phyloP scores from a whole-genome alignment of 1,140 invertebrate species.

The Caenorhabditis briggsae region DNA sequence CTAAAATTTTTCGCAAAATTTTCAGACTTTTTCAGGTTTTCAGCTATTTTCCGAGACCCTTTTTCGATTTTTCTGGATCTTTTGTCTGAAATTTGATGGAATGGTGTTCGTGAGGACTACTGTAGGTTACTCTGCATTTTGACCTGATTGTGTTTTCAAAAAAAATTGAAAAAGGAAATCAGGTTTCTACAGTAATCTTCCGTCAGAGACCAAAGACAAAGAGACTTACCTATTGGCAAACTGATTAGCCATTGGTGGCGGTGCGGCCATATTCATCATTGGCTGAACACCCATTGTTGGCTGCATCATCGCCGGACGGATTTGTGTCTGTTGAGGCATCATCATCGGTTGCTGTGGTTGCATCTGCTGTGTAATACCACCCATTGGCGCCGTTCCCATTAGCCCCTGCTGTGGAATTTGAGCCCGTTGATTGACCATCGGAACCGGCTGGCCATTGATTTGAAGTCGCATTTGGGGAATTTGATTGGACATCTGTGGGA shows the following conservation, averaged over 20 bases:
- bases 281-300: conserved; percentile 47
- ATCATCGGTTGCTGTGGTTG: conserved; percentile 13
- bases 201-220: too few relatives aligned
- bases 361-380: conserved; percentile 11
- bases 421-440: conserved; percentile 62
- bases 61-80: too few relatives aligned
- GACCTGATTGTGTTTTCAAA: too few relatives aligned
- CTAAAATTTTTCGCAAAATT: too few relatives aligned
- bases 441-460: conserved; percentile 78
- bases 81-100: too few relatives aligned
- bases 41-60: too few relatives aligned
- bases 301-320: conserved; percentile 40
- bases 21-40: too few relatives aligned
- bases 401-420: conserved; percentile 79
- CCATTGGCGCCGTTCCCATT: background rate
- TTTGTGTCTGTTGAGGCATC: background rate
- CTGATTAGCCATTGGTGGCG: conserved; percentile 63
- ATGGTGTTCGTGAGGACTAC: too few relatives aligned
- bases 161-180: too few relatives aligned
- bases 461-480: conserved; percentile 79
- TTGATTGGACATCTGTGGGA: background rate
- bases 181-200: too few relatives aligned
- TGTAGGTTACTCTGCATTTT: too few relatives aligned
- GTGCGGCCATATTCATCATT: conserved; percentile 61
- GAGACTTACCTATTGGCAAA: conserved; percentile 58